These are phyloP conservation scores for Melinaea marsaeus DNA, from an alignment of 2,888 invertebrate species.

Conservation along the genomic window DNA sequence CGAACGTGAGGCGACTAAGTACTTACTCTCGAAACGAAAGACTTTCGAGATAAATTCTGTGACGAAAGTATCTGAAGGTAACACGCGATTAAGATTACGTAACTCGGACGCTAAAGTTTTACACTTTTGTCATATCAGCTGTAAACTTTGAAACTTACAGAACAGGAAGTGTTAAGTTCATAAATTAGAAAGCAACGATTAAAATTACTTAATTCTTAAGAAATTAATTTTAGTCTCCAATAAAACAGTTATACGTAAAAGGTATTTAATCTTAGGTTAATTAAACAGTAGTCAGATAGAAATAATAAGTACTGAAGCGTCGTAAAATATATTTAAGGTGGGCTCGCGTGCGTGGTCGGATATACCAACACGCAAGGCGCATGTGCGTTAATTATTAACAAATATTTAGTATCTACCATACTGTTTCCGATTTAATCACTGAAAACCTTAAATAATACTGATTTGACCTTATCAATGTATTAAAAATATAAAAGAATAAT, in stretches of 20 bases:
- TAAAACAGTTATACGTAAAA: too few relatives aligned
- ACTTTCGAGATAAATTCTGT: conserved; percentile 30
- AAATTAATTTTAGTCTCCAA: too few relatives aligned
- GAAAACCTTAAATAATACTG: too few relatives aligned
- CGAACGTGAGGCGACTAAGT: conserved; percentile 57
- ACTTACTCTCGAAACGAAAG: conserved; percentile 23
- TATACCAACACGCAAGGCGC: conserved; percentile 46
- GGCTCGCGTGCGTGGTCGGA: conserved; percentile 40
- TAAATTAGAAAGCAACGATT: not conserved
- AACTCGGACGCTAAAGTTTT: conserved; percentile 27
- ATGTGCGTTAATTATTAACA: conserved; percentile 30
- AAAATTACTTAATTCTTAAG: not conserved
- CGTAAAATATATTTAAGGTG: conserved; percentile 16
- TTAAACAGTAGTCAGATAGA: too few relatives aligned
- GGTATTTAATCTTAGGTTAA: too few relatives aligned
- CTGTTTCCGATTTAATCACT: too few relatives aligned
- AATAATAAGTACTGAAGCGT: not conserved
- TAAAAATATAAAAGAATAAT: too few relatives aligned
- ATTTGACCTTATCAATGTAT: too few relatives aligned
- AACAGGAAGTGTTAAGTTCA: not conserved
- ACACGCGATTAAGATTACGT: conserved; percentile 34
- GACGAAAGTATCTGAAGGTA: conserved; percentile 30
- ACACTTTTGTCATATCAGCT: conserved; percentile 24
- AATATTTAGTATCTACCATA: conserved; percentile 10
- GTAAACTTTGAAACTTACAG: not conserved